Percentiles rank a stretch among this genome's conserved stretches.
Evolutionary conservation across 2,888 invertebrate species (phyloP).

Genomic region (Monoplex corrugatus): DNA sequence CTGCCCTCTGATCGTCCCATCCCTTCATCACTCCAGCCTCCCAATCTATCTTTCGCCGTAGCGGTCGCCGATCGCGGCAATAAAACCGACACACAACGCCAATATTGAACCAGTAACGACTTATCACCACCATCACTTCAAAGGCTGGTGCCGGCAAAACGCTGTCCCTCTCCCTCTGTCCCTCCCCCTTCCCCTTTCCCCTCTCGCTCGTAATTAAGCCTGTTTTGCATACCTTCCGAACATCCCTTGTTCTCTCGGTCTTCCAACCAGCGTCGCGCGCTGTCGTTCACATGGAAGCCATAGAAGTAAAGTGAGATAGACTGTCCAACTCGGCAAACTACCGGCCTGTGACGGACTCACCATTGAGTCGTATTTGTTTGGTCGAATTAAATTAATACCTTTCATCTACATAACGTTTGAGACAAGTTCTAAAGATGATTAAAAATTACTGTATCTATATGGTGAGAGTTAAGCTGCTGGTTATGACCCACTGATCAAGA

Average conservation of each 20-base stretch:
- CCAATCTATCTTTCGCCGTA: neutral
- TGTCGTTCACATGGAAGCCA: neutral
- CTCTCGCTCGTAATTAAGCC: neutral
- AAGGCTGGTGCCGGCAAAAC: neutral
- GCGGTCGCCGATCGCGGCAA: neutral
- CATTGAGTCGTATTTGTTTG: too few species aligned
- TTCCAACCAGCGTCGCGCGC: neutral
- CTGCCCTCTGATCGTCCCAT: neutral
- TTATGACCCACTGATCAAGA: too few species aligned
- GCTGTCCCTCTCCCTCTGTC: neutral
- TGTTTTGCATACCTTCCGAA: slow-evolving; percentile 21
- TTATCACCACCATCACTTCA: slow-evolving; percentile 25
- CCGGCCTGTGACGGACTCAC: too few species aligned
- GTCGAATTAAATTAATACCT: too few species aligned
- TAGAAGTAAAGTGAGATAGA: too few species aligned
- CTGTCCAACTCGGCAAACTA: too few species aligned
- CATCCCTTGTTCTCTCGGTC: neutral
- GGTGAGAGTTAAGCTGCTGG: too few species aligned
- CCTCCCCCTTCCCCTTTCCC: neutral
- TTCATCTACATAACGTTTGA: too few species aligned
- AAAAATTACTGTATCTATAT: too few species aligned
- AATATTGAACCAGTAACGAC: slow-evolving; percentile 30
- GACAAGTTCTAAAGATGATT: too few species aligned
- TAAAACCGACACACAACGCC: neutral
- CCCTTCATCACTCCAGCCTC: neutral